phyloP scores from a whole-genome alignment of 2,888 invertebrate species.

The Siphonodentalium dalli region DNA sequence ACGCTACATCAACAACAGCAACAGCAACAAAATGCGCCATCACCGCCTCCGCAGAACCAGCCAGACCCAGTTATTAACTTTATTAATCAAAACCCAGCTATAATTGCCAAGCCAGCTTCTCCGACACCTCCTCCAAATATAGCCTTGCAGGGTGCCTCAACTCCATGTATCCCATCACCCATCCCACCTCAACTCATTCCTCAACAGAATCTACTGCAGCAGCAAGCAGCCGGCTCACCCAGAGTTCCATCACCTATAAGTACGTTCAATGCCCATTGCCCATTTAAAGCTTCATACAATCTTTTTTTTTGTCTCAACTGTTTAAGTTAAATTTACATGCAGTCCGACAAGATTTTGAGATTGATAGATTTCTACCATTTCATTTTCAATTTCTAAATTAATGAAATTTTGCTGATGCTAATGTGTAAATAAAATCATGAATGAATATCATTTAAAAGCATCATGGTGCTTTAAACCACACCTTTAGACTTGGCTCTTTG shows the following conservation, averaged over 20 bases:
- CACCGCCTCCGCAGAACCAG: conserved; percentile 8
- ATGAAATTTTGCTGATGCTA: too few species aligned
- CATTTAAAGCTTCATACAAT: too few species aligned
- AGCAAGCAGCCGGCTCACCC: conserved; percentile 44
- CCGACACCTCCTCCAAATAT: conserved; percentile 47
- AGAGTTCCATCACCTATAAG: conserved; percentile 62
- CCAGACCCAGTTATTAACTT: conserved; percentile 51
- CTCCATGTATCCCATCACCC: conserved; percentile 41
- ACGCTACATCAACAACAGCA: conserved; percentile 6
- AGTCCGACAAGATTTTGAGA: too few species aligned
- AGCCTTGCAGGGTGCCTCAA: conserved; percentile 35
- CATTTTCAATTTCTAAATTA: too few species aligned
- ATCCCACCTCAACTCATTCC: conserved; percentile 36
- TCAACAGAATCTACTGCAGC: conserved; percentile 34
- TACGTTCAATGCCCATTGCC: too few species aligned
- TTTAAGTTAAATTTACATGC: too few species aligned
- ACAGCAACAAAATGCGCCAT: neutral
- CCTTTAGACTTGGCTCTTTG: too few species aligned
- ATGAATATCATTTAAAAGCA: too few species aligned
- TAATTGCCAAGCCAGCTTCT: conserved; percentile 58
- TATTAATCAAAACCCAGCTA: conserved; percentile 59
- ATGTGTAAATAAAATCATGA: too few species aligned
- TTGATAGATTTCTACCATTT: too few species aligned
- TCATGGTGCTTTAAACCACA: too few species aligned
- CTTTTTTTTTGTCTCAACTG: too few species aligned